Evolutionary conservation across 2,888 invertebrate genomes (phyloP).

Genomic region (Callyntrura sp.): DNA sequence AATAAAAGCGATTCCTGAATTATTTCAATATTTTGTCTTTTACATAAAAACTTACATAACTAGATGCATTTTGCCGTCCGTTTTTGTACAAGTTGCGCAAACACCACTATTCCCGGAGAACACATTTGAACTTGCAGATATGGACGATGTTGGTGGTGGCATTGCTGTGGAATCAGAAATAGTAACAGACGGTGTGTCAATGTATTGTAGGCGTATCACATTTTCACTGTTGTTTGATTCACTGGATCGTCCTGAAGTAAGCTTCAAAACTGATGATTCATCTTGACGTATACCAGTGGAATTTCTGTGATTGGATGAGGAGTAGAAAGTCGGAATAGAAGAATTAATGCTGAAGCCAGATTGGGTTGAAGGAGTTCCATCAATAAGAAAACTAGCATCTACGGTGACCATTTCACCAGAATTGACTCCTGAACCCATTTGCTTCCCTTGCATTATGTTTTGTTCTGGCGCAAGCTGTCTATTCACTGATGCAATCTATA

Average conservation of each 20-base stretch:
- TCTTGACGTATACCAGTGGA: not conserved
- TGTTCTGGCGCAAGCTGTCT: constrained; percentile 65
- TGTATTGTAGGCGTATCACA: constrained; percentile 70
- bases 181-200: constrained; percentile 50
- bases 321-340: constrained; percentile 9
- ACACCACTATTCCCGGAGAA: constrained; percentile 85
- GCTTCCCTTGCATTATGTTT: constrained; percentile 73
- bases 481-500: constrained; percentile 43
- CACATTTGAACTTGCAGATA: constrained; percentile 81
- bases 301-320: constrained; percentile 8
- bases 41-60: constrained; percentile 88
- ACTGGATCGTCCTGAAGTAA: constrained; percentile 38
- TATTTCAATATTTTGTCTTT: no score
- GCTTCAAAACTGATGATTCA: constrained; percentile 30
- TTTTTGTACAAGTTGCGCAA: constrained; percentile 89
- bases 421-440: constrained; percentile 58
- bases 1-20: no score
- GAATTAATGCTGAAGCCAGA: not conserved
- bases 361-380: constrained; percentile 36
- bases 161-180: constrained; percentile 84
- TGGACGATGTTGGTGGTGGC: constrained; percentile 70
- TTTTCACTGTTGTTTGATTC: constrained; percentile 64
- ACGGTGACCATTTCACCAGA: constrained; percentile 72
- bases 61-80: constrained; percentile 89
- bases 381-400: constrained; percentile 73